Base-by-base conservation (phyloP, 2,888 invertebrate species). In the Parochlus steinenii region DNA sequence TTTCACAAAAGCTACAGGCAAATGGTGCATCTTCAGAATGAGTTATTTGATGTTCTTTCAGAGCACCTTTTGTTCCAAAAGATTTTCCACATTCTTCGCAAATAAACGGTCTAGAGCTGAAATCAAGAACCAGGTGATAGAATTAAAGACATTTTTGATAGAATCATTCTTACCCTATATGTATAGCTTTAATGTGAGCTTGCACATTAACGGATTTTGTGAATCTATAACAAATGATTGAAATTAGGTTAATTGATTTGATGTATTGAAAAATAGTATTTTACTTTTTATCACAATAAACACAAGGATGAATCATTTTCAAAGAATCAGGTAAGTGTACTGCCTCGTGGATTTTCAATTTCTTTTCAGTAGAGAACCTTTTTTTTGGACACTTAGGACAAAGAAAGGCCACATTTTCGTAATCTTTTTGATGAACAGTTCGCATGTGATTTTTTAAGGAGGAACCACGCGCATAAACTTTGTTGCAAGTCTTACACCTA, bases 61-160 rank as follows among this genome's bases (percentile, higher is more conserved):
- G 46, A 2, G 63, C 61, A 2, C 63, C 61, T 29, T 58, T 55
- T 4, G 63, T 61, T 19, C 59, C 59, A 12, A 62, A 54, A 8
- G 58, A 54, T 35, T 59, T 56, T 1, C 62, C 62, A 43, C 64
- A 64, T 37, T 55, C 52, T 38, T 63, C 62, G 40, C 64, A 64
- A 10, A 62, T 53, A 39, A 52, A 64, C 2, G 62, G 62, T 35
- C 59, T 44, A 11, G 29, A 30, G 12, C 30, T 24, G 12, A 36
- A 36, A 16, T 24, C 24, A 11, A 30, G 29, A 6, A 7, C 36
- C 36, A 24, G 30, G 8, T 20, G n/a, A 18, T 30, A 36, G 5
- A 36, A 17, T 24, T 24, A 36, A 10, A 30, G 36, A n/a, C 30
- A 6, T 18, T 36, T 25, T 22, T 28, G n/a, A 4, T 26, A n/a